A percentile compares a stretch with the other conserved stretches of the same genome.
These are phyloP conservation scores for Caenorhabditis parvicauda DNA, from an alignment of 2,888 invertebrate species.

Conservation along the genomic window DNA sequence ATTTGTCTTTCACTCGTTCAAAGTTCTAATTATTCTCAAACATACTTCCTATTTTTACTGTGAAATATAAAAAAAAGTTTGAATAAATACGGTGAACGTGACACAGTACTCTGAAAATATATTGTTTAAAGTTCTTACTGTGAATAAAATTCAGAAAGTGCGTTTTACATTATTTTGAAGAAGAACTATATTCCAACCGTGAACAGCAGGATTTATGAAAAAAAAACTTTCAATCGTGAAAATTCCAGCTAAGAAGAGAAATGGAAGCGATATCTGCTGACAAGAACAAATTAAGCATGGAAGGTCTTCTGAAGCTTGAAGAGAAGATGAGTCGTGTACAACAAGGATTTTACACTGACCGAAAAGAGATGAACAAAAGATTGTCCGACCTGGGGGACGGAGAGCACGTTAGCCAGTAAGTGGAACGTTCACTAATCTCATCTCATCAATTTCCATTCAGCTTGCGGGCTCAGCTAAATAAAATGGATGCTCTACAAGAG, in stretches of 20 bases:
- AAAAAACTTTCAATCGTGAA: no score
- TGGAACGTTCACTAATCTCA: background rate
- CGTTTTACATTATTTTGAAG: background rate
- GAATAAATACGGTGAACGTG: no score
- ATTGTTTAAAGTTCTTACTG: background rate
- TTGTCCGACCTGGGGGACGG: slow-evolving; percentile 28
- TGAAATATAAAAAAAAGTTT: background rate
- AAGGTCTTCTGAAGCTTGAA: slow-evolving; percentile 59
- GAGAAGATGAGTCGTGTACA: slow-evolving; percentile 60
- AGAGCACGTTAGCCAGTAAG: slow-evolving; percentile 28
- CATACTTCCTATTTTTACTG: no score
- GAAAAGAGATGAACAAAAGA: slow-evolving; percentile 27
- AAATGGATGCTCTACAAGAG: slow-evolving; percentile 55
- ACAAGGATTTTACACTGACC: slow-evolving; percentile 39
- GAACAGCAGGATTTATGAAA: background rate
- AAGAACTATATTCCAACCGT: background rate
- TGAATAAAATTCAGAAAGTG: no score
- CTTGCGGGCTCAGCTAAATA: slow-evolving; percentile 44
- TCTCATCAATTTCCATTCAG: background rate
- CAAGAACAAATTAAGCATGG: slow-evolving; percentile 62
- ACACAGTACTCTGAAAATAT: no score
- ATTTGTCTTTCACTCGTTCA: no score
- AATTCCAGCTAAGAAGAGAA: slow-evolving; percentile 58
- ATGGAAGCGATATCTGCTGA: slow-evolving; percentile 61
- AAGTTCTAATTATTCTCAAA: background rate